These are phyloP conservation scores for Chascanopsetta lugubris DNA, from an alignment of 2,113 vertebrate genomes.

Conservation along the genomic window DNA sequence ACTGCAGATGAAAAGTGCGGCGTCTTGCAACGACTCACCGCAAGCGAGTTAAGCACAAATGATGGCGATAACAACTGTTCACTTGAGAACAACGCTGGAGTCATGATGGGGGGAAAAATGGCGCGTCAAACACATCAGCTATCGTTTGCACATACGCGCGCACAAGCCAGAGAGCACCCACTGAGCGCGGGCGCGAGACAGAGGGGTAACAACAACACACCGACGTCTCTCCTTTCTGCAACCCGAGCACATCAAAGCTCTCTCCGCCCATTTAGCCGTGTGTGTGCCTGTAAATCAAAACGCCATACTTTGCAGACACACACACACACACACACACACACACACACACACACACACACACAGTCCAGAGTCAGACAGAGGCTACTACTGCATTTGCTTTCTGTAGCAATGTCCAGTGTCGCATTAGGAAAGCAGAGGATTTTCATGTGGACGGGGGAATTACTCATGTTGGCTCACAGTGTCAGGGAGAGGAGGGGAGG, in stretches of 20 bases:
- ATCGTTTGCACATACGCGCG: slow-evolving; percentile 32
- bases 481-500: slow-evolving; percentile 54
- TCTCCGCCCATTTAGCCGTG: slow-evolving; percentile 66
- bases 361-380: not conserved
- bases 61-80: slow-evolving; percentile 37
- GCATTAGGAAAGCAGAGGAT: slow-evolving; percentile 54
- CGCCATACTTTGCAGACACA: slow-evolving; percentile 51
- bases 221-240: slow-evolving; percentile 50
- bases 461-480: slow-evolving; percentile 67
- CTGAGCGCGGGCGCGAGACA: slow-evolving; percentile 45
- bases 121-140: slow-evolving; percentile 53
- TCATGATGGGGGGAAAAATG: slow-evolving; percentile 34
- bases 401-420: slow-evolving; percentile 42
- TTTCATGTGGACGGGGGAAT: slow-evolving; percentile 68
- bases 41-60: slow-evolving; percentile 10
- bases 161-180: slow-evolving; percentile 27
- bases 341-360: not conserved
- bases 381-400: slow-evolving; percentile 53
- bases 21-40: not conserved
- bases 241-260: slow-evolving; percentile 68
- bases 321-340: slow-evolving; percentile 10
- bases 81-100: slow-evolving; percentile 31
- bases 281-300: slow-evolving; percentile 74
- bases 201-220: slow-evolving; percentile 70
- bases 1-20: not conserved